Evolutionary conservation across 1,140 invertebrate genomes (phyloP).

Genomic region (Steinernema feltiae): DNA sequence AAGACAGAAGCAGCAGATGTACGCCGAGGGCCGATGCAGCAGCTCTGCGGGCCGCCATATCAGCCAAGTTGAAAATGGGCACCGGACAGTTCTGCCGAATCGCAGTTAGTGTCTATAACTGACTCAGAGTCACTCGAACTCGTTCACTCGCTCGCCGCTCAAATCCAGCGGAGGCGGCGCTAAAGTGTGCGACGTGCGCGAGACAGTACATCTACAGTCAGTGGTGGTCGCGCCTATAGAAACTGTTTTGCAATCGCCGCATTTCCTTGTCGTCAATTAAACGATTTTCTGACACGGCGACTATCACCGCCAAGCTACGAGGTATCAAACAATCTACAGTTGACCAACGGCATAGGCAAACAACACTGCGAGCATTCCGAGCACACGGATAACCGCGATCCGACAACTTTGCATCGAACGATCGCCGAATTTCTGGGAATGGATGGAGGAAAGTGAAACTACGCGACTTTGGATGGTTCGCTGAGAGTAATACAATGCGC

Average conservation of each 20-base stretch:
- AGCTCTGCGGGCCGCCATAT: slow-evolving; percentile 13
- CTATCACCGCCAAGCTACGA: background rate
- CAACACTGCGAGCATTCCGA: background rate
- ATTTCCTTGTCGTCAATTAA: background rate
- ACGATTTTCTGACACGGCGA: background rate
- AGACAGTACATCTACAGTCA: background rate
- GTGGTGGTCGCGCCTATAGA: background rate
- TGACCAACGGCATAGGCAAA: background rate
- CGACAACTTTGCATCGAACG: background rate
- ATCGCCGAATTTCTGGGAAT: background rate
- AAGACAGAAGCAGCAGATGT: background rate
- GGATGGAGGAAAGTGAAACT: slow-evolving; percentile 2
- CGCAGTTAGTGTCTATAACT: background rate
- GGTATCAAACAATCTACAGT: background rate
- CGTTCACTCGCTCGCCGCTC: background rate
- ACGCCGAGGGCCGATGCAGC: background rate
- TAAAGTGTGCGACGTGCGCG: background rate
- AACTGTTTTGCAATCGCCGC: slow-evolving; percentile 6
- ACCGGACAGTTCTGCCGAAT: slow-evolving; percentile 1
- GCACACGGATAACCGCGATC: background rate
- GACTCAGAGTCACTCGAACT: background rate
- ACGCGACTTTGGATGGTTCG: background rate
- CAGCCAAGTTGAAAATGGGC: background rate
- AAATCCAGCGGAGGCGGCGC: slow-evolving; percentile 3
- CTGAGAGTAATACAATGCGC: background rate